Percentiles rank a stretch among this genome's conserved stretches.
Evolutionary conservation across 2,113 vertebrate species (phyloP).

Genomic region (Ranitomeya imitator): DNA sequence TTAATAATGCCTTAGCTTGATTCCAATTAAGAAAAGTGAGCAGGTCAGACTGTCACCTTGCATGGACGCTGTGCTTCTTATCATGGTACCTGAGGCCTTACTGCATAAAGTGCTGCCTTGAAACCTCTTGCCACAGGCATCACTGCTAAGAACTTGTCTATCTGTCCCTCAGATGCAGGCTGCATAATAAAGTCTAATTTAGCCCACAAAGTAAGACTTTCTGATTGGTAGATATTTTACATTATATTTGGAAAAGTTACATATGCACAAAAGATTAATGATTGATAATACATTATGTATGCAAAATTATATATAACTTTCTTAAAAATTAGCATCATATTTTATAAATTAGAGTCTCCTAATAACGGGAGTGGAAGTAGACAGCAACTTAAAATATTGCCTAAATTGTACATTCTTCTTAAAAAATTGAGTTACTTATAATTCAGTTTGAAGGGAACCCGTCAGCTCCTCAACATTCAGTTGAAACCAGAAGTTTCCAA

Average conservation of each 20-base stretch:
- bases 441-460: no score
- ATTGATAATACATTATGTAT: no score
- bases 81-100: conserved; percentile 53
- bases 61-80: conserved; percentile 78
- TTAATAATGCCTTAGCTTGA: conserved; percentile 78
- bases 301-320: no score
- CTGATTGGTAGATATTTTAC: not conserved
- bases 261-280: not conserved
- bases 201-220: not conserved
- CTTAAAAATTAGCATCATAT: no score
- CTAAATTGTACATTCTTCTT: no score
- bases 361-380: no score
- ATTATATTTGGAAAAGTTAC: not conserved
- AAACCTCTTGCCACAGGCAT: conserved; percentile 68
- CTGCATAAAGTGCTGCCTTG: conserved; percentile 69
- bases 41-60: conserved; percentile 88
- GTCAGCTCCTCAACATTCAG: no score
- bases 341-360: no score
- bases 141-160: conserved; percentile 68
- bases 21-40: conserved; percentile 94
- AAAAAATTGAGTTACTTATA: no score
- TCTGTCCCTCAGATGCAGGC: conserved; percentile 17
- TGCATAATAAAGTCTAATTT: not conserved
- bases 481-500: no score
- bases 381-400: no score